These are phyloP conservation scores for Dipodomys spectabilis DNA, from an alignment of 2,113 vertebrate genomes.

Conservation along the genomic window DNA sequence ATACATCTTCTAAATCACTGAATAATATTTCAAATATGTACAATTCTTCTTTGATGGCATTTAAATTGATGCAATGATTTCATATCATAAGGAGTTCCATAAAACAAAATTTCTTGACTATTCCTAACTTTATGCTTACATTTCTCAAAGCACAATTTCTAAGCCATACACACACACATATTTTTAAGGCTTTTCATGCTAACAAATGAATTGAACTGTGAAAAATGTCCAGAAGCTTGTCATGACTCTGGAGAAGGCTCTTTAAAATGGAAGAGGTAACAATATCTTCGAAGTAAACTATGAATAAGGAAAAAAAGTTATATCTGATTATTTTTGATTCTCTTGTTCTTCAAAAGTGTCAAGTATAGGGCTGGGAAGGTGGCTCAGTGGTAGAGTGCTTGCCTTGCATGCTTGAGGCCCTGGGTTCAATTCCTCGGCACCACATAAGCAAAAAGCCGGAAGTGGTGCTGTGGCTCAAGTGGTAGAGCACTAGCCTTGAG, in stretches of 20 bases:
- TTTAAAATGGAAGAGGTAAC: slow-evolving; percentile 11
- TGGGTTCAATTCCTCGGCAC: too few relatives aligned
- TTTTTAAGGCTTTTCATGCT: slow-evolving; percentile 12
- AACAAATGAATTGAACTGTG: neutral
- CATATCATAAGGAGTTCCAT: neutral
- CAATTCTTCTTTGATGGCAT: neutral
- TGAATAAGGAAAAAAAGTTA: neutral
- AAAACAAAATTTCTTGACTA: slow-evolving; percentile 29
- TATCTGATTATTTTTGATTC: neutral
- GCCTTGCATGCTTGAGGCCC: too few relatives aligned
- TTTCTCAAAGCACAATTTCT: neutral
- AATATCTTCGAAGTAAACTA: slow-evolving; percentile 1
- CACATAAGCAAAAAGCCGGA: too few relatives aligned
- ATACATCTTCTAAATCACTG: slow-evolving; percentile 41
- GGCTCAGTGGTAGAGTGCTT: too few relatives aligned
- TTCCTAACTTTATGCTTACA: slow-evolving; percentile 25
- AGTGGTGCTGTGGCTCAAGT: too few relatives aligned
- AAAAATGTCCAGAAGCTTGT: neutral
- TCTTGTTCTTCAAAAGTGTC: slow-evolving; percentile 34
- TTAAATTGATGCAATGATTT: slow-evolving; percentile 21
- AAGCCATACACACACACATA: neutral
- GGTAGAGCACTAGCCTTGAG: too few relatives aligned
- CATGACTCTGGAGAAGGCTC: neutral
- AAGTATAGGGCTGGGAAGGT: neutral
- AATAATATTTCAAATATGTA: slow-evolving; percentile 12